Evolutionary conservation across 2,113 vertebrate species (phyloP).

Genomic region (Dasyornis broadbenti): DNA sequence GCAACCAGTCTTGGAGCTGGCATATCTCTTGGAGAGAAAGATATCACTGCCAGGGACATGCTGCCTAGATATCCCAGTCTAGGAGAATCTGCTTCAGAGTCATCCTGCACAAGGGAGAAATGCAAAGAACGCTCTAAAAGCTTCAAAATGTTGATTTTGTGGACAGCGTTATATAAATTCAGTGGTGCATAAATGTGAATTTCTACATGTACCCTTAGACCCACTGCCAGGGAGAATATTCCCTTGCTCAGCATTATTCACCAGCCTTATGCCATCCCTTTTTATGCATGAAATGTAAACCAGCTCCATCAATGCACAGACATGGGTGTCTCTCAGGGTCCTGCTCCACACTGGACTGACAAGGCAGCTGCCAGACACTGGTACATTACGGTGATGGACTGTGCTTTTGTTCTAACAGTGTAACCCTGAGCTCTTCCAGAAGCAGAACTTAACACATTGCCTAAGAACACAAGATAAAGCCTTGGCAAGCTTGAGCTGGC

Average conservation of each 20-base stretch:
- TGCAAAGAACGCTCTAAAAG: background rate
- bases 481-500: constrained; percentile 28
- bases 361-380: background rate
- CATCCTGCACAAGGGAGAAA: background rate
- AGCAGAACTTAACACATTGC: background rate
- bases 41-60: background rate
- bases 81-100: background rate
- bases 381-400: background rate
- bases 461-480: constrained; percentile 26
- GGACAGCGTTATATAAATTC: background rate
- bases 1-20: background rate
- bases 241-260: background rate
- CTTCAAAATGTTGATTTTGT: background rate
- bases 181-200: background rate
- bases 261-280: background rate
- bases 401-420: background rate
- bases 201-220: background rate
- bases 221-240: background rate
- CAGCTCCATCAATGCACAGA: background rate
- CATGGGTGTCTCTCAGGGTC: background rate
- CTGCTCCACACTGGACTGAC: background rate
- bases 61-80: background rate
- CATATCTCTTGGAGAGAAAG: background rate
- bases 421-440: background rate
- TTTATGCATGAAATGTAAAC: background rate